Conservation (phyloP, 2,113 vertebrate genomes). For the Panthera uncia region DNA sequence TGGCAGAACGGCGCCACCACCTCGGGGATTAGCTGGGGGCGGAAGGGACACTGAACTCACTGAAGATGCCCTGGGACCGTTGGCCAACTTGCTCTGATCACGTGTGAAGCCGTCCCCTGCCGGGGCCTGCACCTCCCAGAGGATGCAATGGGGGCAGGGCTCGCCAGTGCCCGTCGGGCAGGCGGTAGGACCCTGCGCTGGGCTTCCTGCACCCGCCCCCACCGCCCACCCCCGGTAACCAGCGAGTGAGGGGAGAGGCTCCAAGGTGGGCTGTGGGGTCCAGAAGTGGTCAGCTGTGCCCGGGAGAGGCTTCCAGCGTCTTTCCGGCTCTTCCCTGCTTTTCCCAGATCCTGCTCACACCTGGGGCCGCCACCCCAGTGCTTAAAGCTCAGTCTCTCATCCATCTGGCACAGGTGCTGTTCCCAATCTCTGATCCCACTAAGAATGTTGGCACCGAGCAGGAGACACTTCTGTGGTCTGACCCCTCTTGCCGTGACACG, state of each 20-base stretch:
- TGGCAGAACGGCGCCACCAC: background rate
- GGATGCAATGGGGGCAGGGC: background rate
- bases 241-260: background rate
- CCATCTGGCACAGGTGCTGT: background rate
- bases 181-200: background rate
- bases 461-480: background rate
- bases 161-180: background rate
- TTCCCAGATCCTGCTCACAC: background rate
- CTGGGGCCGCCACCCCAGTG: accelerated
- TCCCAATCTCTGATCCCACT: background rate
- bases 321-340: background rate
- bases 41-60: background rate
- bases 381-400: accelerated
- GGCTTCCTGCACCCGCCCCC: background rate
- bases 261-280: accelerated
- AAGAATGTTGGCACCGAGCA: accelerated
- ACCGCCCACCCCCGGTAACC: accelerated
- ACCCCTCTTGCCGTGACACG: background rate
- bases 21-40: background rate
- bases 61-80: background rate
- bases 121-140: background rate
- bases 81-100: background rate
- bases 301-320: background rate
- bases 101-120: accelerated
- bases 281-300: background rate